These are phyloP conservation scores for Nasua narica DNA, from an alignment of 2,797 vertebrate species.

Conservation along the genomic window DNA sequence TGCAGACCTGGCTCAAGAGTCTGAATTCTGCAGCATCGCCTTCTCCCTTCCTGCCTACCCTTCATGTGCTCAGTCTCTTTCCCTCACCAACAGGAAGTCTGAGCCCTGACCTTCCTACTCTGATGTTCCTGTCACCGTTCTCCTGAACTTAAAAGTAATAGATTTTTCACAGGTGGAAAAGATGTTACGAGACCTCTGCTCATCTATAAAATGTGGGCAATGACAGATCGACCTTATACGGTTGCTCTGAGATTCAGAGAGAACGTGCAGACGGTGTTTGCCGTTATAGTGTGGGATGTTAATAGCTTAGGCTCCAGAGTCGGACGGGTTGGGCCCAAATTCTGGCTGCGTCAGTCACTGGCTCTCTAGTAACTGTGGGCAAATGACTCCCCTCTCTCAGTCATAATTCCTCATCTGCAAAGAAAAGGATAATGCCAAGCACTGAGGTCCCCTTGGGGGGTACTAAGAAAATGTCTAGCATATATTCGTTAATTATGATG, in stretches of 20 bases:
- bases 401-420: background rate
- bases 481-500: too few species aligned
- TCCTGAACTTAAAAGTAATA: background rate
- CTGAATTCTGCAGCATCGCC: accelerated
- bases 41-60: background rate
- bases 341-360: background rate
- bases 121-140: background rate
- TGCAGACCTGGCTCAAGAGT: background rate
- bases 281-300: accelerated
- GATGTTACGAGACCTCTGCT: background rate
- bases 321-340: background rate
- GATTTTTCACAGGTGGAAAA: background rate
- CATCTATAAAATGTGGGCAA: background rate
- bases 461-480: background rate
- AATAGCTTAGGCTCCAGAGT: background rate
- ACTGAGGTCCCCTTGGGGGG: background rate
- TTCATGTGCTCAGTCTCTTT: accelerated
- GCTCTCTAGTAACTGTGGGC: background rate
- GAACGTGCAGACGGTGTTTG: background rate
- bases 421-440: background rate
- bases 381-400: background rate
- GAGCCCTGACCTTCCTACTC: background rate
- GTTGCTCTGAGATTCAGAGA: background rate
- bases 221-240: accelerated
- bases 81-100: background rate